These are phyloP conservation scores for Troides oblongomaculatus DNA, from an alignment of 2,888 invertebrate genomes.

Conservation along the genomic window DNA sequence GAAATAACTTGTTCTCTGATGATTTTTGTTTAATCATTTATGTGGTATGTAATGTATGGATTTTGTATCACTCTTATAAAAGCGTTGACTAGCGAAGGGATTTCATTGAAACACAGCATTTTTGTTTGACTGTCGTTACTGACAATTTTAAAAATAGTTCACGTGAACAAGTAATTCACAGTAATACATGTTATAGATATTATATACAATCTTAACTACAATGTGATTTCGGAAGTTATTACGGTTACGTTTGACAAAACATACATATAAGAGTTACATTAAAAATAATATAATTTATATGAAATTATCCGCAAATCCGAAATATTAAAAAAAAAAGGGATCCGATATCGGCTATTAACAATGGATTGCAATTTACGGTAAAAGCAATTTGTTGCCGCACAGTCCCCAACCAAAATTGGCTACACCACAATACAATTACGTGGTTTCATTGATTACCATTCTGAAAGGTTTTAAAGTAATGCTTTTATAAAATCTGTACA, in stretches of 20 bases:
- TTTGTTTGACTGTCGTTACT: too few species aligned
- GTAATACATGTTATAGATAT: too few species aligned
- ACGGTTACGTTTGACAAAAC: too few species aligned
- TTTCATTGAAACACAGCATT: background rate
- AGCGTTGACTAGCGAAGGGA: background rate
- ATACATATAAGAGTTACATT: too few species aligned
- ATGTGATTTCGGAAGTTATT: too few species aligned
- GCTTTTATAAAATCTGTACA: background rate
- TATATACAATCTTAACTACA: too few species aligned
- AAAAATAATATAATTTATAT: too few species aligned
- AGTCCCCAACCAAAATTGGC: background rate
- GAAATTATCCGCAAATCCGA: too few species aligned
- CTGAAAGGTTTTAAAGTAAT: background rate
- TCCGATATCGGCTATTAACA: background rate
- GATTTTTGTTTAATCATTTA: background rate
- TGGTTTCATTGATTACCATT: conserved; percentile 9
- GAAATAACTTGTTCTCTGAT: background rate
- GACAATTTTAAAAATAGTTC: too few species aligned
- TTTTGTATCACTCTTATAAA: background rate
- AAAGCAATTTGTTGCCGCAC: conserved; percentile 3
- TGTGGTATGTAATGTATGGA: background rate
- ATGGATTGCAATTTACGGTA: background rate
- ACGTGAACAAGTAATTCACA: too few species aligned
- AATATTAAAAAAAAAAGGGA: background rate
- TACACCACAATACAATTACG: conserved; percentile 5